These are phyloP conservation scores for Bolinopsis microptera DNA, from an alignment of 37 sponge, comb jelly and placozoan species.

Conservation along the genomic window DNA sequence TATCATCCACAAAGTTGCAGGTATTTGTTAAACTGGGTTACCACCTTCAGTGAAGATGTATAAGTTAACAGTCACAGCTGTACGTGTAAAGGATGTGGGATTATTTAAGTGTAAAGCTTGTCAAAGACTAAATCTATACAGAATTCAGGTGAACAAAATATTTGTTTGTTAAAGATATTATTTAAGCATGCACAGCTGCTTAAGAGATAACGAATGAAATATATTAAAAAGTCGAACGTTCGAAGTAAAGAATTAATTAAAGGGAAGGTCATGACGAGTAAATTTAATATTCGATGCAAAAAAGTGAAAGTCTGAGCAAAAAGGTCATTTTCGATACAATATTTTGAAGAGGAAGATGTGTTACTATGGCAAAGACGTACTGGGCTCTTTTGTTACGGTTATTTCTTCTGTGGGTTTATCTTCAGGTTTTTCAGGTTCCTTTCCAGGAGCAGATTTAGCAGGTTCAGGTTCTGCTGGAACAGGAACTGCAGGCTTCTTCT, in stretches of 20 bases:
- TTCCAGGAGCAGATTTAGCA: not conserved
- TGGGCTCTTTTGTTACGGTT: not conserved
- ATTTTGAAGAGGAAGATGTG: no score
- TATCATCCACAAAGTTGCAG: not conserved
- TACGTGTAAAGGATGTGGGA: no score
- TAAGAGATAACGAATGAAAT: no score
- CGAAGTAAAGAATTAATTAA: no score
- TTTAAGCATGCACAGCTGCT: no score
- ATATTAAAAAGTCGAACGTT: no score
- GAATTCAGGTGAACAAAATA: no score
- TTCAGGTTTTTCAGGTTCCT: not conserved
- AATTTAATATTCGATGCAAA: not conserved
- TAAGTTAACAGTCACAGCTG: no score
- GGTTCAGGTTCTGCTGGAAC: not conserved
- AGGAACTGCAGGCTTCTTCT: constrained; percentile 24
- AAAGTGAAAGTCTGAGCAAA: not conserved
- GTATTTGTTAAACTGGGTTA: not conserved
- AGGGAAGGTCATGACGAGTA: no score
- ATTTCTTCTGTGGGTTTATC: not conserved
- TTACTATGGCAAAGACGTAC: constrained; percentile 26
- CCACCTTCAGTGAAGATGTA: constrained; percentile 14
- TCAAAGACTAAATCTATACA: no score
- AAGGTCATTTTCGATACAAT: not conserved
- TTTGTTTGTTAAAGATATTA: no score
- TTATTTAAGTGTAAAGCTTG: no score